phyloP scores from a whole-genome alignment of 2,113 vertebrate genomes.

The Eulacestoma nigropectus region DNA sequence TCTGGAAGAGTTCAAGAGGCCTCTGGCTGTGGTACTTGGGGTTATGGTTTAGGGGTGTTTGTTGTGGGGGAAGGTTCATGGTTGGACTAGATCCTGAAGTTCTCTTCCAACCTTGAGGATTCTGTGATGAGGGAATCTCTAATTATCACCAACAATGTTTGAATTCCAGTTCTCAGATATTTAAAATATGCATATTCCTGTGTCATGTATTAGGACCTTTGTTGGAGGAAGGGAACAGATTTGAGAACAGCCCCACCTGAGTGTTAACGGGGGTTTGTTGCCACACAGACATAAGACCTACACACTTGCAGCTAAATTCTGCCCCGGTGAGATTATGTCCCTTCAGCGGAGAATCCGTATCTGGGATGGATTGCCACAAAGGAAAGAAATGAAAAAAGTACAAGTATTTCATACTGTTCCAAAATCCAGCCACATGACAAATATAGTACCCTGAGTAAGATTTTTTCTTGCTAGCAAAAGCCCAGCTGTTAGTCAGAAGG shows the following conservation, averaged over 20 bases:
- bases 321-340: neutral
- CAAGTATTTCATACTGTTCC: neutral
- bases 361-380: neutral
- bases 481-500: neutral
- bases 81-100: neutral
- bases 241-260: neutral
- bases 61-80: no score
- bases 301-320: neutral
- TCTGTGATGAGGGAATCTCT: neutral
- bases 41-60: accelerated
- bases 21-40: neutral
- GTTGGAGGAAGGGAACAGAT: neutral
- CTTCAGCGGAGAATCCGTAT: neutral
- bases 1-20: neutral
- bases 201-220: neutral
- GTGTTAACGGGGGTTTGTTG: neutral
- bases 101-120: neutral
- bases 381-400: neutral
- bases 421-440: neutral
- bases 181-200: neutral
- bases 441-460: neutral
- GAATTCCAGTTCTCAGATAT: neutral
- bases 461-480: neutral
- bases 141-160: neutral
- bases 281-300: neutral